Evolutionary conservation across 1,140 invertebrate species (phyloP), one percentile per base, ranked within the genome.

Genomic region (Ganaspis sp.): DNA sequence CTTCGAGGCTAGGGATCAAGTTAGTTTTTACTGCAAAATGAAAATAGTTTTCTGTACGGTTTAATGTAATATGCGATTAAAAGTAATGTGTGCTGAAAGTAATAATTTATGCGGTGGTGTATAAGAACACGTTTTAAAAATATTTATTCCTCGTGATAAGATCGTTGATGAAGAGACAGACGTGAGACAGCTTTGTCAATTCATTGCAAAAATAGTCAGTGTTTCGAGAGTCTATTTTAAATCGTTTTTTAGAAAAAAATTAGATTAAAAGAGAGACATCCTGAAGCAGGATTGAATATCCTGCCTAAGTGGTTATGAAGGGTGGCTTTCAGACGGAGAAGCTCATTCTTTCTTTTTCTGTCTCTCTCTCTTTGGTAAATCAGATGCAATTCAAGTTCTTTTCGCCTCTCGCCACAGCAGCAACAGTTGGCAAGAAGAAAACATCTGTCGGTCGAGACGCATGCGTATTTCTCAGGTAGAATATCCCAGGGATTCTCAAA

Each of bases 381-480:
- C 84, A 86, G 83, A 85, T 86, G 81, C 82, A 83, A 75, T 75
- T 73, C 72, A 64, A 58, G 72, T 64, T 74, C 72, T 74, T 38
- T 74, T 74, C 78, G 74, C 19, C 70, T 81, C 80, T 73, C 12
- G 54, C 45, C 77, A 72, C n/a, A 40, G 71, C 81, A 79, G 83
- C 87, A 89, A 90, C 88, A 90, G 88, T 90, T 89, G 87, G 87
- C 84, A 82, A 84, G 83, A 80, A 86, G 81, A 83, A 88, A 89
- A 90, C 88, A 90, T 90, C 88, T 90, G 88, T 86, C 85, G 84
- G 78, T 87, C 76, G 81, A 34, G 58, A 77, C 85, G 84, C 87
- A 87, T 87, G 82, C 85, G 82, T 80, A 86, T 73, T 74, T 80
- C 54, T 74, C 85, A 87, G 85, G 87, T 88, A 88, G 83, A 21